Conservation (phyloP, 92 coral and sea anemone genomes). For the Palythoa grandis region DNA sequence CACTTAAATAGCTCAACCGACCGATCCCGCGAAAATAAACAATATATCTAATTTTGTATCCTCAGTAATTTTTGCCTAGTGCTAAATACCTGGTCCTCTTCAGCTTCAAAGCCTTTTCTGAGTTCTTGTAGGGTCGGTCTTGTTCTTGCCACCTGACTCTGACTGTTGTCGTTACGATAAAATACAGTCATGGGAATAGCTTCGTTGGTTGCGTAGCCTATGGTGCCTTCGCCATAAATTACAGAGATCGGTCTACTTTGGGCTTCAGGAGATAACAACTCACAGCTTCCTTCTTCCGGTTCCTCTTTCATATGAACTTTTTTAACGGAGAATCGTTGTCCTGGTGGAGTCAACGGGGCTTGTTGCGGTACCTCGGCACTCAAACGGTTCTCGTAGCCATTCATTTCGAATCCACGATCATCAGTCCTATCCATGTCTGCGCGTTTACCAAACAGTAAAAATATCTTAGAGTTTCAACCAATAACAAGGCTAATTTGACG, state of each 20-base stretch:
- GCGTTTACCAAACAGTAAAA: background rate
- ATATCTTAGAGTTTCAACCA: background rate
- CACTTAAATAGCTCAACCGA: too few relatives aligned
- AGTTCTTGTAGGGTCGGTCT: conserved; percentile 93
- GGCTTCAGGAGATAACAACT: conserved; percentile 37
- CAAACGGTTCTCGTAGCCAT: conserved; percentile 40
- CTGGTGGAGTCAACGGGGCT: conserved; percentile 22
- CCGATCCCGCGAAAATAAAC: too few relatives aligned
- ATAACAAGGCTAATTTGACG: background rate
- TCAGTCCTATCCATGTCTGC: conserved; percentile 19
- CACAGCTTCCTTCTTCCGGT: conserved; percentile 20
- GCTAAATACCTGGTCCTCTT: conserved; percentile 60
- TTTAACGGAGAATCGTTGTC: conserved; percentile 61
- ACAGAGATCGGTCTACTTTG: conserved; percentile 58
- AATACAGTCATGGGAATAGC: conserved; percentile 99
- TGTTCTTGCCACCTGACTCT: conserved; percentile 62
- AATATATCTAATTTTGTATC: too few relatives aligned
- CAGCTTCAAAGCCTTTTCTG: conserved; percentile 95
- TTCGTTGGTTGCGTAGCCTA: conserved; percentile 96
- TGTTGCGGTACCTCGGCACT: background rate
- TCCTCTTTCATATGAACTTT: conserved; percentile 57
- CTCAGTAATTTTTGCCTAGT: too few relatives aligned
- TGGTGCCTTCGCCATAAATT: conserved; percentile 60
- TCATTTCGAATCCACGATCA: conserved; percentile 13
- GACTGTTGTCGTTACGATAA: conserved; percentile 88